Evolutionary conservation across 1,140 invertebrate species (phyloP).

Genomic region (Nasonia giraulti): DNA sequence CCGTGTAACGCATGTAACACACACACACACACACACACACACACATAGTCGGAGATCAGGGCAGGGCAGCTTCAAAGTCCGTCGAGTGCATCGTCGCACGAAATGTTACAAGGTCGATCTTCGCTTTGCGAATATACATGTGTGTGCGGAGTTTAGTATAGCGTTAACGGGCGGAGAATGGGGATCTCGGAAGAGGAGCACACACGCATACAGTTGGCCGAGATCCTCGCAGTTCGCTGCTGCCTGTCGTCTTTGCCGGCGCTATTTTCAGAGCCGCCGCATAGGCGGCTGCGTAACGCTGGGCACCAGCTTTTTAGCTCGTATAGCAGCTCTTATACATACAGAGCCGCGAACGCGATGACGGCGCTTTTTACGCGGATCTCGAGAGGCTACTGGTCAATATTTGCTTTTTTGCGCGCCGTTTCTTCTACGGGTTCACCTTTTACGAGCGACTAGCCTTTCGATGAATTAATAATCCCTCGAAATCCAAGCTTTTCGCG

Average conservation of each 20-base stretch:
- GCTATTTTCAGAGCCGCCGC: slow-evolving; percentile 25
- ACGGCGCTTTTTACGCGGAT: no score
- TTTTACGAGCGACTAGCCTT: no score
- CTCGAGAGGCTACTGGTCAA: no score
- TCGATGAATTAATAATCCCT: no score
- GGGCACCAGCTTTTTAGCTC: slow-evolving; percentile 10
- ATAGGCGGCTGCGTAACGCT: not conserved
- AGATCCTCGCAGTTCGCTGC: slow-evolving; percentile 16
- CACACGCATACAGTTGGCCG: not conserved
- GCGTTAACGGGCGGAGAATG: not conserved
- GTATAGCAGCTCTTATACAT: not conserved
- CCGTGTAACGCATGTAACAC: no score
- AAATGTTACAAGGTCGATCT: slow-evolving; percentile 43
- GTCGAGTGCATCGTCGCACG: not conserved
- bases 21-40: no score
- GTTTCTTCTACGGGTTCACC: no score
- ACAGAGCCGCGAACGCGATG: no score
- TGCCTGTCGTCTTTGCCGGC: not conserved
- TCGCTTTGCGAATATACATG: no score
- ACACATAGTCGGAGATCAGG: not conserved
- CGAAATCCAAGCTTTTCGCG: no score
- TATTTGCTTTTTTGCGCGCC: not conserved
- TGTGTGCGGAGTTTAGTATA: no score
- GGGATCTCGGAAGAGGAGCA: not conserved
- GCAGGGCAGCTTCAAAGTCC: not conserved